Percentiles rank a stretch among this genome's conserved stretches.
Evolutionary conservation across 2,113 vertebrate genomes (phyloP).

Genomic region (Pongo abelii): DNA sequence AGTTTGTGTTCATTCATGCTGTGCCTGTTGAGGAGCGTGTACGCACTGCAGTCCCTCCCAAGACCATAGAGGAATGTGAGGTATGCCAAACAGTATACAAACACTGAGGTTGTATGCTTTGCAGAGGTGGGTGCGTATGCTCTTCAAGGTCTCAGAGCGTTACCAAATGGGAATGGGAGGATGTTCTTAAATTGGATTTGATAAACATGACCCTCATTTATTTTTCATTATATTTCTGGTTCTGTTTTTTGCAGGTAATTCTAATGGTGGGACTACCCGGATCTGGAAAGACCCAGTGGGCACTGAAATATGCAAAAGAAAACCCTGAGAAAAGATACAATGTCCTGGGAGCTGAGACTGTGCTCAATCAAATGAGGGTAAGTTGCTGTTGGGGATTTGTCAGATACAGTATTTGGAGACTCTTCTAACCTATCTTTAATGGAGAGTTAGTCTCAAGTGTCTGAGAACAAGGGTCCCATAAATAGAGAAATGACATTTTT

Average conservation of each 20-base stretch:
- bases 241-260: constrained; percentile 84
- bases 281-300: constrained; percentile 93
- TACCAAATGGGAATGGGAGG: background rate
- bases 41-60: constrained; percentile 76
- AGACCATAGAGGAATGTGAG: constrained; percentile 87
- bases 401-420: background rate
- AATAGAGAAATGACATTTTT: background rate
- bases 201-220: background rate
- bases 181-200: background rate
- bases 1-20: constrained; percentile 83
- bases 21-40: constrained; percentile 82
- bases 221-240: background rate
- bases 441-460: background rate
- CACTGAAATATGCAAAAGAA: constrained; percentile 84
- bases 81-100: constrained; percentile 69
- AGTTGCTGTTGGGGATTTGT: constrained; percentile 45
- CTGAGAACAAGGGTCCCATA: background rate
- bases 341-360: constrained; percentile 87
- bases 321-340: constrained; percentile 89
- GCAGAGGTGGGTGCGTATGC: background rate
- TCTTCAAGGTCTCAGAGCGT: background rate
- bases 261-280: constrained; percentile 93
- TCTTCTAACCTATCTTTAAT: background rate
- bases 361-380: constrained; percentile 90
- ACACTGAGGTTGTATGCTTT: background rate